phyloP scores from a whole-genome alignment of 2,888 invertebrate species.

The Caenorhabditis plicata region DNA sequence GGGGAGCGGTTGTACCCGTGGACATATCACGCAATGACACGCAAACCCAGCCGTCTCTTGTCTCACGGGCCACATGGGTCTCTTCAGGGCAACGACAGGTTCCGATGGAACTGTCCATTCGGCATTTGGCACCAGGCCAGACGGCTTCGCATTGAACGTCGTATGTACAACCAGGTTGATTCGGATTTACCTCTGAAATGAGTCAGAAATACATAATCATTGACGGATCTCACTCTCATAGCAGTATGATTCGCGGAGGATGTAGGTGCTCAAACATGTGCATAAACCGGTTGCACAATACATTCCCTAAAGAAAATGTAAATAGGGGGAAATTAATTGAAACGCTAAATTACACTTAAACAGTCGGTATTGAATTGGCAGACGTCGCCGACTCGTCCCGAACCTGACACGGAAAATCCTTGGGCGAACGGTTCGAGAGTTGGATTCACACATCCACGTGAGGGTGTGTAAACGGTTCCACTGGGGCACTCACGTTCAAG shows the following conservation, averaged over 20 bases:
- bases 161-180: conserved; percentile 53
- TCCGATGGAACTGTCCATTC: conserved; percentile 48
- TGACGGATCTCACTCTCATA: conserved; percentile 44
- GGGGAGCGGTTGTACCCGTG: conserved; percentile 42
- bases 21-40: conserved; percentile 45
- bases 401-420: conserved; percentile 49
- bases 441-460: conserved; percentile 47
- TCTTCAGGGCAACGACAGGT: conserved; percentile 53
- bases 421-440: conserved; percentile 47
- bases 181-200: conserved; percentile 54
- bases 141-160: conserved; percentile 52
- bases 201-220: neutral
- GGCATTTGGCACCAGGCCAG: conserved; percentile 53
- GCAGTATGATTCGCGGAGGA: conserved; percentile 48
- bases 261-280: conserved; percentile 48
- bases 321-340: too few relatives aligned
- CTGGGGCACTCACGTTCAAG: conserved; percentile 35
- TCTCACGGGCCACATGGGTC: conserved; percentile 51
- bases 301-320: conserved; percentile 57
- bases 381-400: conserved; percentile 47
- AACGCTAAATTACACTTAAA: conserved; percentile 39
- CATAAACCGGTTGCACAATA: conserved; percentile 49
- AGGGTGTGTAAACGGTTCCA: conserved; percentile 35
- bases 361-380: conserved; percentile 55
- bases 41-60: conserved; percentile 54